phyloP scores from a whole-genome alignment of 2,797 vertebrate genomes.

The Tadarida brasiliensis region DNA sequence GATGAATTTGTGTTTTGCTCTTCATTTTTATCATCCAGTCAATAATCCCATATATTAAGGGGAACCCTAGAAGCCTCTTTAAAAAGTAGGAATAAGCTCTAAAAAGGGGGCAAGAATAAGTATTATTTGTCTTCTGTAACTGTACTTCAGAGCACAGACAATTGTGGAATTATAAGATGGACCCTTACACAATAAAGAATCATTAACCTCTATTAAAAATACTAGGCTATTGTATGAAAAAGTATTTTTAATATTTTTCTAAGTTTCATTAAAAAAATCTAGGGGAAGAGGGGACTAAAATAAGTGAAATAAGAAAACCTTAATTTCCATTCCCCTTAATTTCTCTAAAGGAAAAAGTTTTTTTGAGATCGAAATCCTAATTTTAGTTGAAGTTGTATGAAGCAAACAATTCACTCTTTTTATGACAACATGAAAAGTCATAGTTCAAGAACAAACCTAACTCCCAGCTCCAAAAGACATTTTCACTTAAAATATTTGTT shows the following conservation, averaged over 20 bases:
- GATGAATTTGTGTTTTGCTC: neutral
- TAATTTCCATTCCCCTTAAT: neutral
- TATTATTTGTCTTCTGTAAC: neutral
- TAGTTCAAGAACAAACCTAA: neutral
- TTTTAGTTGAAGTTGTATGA: constrained; percentile 10
- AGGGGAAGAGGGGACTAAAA: neutral
- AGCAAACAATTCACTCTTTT: constrained; percentile 38
- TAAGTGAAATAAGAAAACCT: constrained; percentile 19
- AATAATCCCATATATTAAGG: neutral
- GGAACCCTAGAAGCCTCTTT: neutral
- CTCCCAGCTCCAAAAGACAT: neutral
- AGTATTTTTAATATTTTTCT: constrained; percentile 1
- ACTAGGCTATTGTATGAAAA: neutral
- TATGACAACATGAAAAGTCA: neutral
- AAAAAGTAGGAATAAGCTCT: neutral
- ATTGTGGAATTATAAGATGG: neutral
- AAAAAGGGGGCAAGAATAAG: neutral
- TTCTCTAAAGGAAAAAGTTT: constrained; percentile 6
- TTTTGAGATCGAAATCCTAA: constrained; percentile 39
- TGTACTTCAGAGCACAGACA: neutral
- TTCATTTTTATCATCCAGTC: neutral
- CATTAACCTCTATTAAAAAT: neutral
- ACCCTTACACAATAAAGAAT: neutral
- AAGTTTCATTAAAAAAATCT: neutral
- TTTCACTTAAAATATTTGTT: neutral